phyloP scores from a whole-genome alignment of 1,140 invertebrate species.

The Liolophura sinensis region DNA sequence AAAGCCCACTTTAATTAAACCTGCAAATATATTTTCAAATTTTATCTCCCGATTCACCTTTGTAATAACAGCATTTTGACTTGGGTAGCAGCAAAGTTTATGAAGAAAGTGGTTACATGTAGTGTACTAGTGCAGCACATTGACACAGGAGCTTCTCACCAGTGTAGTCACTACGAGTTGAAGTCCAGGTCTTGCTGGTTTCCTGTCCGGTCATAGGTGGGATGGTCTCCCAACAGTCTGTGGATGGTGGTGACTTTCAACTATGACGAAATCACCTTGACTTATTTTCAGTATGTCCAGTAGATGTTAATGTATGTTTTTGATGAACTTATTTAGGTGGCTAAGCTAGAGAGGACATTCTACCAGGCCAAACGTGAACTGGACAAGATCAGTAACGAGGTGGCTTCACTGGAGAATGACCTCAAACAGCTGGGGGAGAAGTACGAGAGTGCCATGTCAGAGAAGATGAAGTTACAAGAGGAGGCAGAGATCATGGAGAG shows the following conservation, averaged over 20 bases:
- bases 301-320: background rate
- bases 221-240: too few species aligned
- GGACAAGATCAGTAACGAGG: slow-evolving; percentile 77
- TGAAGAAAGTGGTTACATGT: too few species aligned
- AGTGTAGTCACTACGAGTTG: too few species aligned
- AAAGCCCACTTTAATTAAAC: too few species aligned
- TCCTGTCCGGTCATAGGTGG: too few species aligned
- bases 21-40: too few species aligned
- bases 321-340: slow-evolving; percentile 60
- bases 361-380: slow-evolving; percentile 68
- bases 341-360: slow-evolving; percentile 67
- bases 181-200: too few species aligned
- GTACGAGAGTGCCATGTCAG: slow-evolving; percentile 75
- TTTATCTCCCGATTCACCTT: too few species aligned
- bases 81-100: too few species aligned
- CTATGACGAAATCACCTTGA: background rate
- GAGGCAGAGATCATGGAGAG: slow-evolving; percentile 83
- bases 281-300: background rate
- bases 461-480: slow-evolving; percentile 76
- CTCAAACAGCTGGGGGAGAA: slow-evolving; percentile 72
- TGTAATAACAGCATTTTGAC: too few species aligned
- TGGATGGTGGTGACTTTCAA: background rate
- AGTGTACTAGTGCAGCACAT: too few species aligned
- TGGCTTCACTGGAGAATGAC: slow-evolving; percentile 72
- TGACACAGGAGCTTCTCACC: too few species aligned